Percentiles rank a stretch among this genome's conserved stretches.
Evolutionary conservation across 2,113 vertebrate genomes (phyloP).

Genomic region (Rhinopomastus cyanomelas): DNA sequence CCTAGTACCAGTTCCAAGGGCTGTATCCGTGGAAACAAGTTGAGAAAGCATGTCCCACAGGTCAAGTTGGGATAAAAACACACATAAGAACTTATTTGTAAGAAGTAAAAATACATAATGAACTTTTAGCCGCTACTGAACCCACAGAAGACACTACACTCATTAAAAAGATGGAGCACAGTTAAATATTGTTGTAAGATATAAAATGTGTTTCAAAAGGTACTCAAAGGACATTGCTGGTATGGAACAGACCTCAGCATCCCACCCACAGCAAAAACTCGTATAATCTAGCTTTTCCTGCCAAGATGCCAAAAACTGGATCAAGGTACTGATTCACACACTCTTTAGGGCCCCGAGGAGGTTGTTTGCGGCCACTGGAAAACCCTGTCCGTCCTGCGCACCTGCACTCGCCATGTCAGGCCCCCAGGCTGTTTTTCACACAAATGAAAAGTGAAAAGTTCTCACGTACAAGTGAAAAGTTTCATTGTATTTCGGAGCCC

Average conservation of each 20-base stretch:
- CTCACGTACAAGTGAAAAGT: constrained; percentile 98
- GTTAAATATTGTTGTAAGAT: background rate
- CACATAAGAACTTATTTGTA: background rate
- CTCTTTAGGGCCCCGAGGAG: background rate
- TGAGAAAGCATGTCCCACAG: background rate
- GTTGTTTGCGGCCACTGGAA: background rate
- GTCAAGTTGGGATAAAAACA: background rate
- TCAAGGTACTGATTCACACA: background rate
- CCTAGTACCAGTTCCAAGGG: background rate
- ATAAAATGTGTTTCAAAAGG: background rate
- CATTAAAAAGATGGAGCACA: background rate
- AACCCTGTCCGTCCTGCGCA: background rate
- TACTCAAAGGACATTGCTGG: background rate
- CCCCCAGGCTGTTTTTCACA: constrained; percentile 10
- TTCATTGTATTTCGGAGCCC: constrained; percentile 97
- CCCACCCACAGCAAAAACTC: background rate
- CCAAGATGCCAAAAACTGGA: background rate
- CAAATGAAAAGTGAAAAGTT: too few relatives aligned
- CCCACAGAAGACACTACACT: background rate
- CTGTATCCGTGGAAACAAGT: constrained; percentile 9
- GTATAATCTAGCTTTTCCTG: background rate
- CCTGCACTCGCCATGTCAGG: background rate
- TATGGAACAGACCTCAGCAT: background rate
- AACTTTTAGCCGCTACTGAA: constrained; percentile 11
- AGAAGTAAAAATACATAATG: background rate